Percentiles rank a stretch among this genome's conserved stretches.
Evolutionary conservation across 64 coral and sea anemone genomes (phyloP).

Genomic region (Actinia equina): DNA sequence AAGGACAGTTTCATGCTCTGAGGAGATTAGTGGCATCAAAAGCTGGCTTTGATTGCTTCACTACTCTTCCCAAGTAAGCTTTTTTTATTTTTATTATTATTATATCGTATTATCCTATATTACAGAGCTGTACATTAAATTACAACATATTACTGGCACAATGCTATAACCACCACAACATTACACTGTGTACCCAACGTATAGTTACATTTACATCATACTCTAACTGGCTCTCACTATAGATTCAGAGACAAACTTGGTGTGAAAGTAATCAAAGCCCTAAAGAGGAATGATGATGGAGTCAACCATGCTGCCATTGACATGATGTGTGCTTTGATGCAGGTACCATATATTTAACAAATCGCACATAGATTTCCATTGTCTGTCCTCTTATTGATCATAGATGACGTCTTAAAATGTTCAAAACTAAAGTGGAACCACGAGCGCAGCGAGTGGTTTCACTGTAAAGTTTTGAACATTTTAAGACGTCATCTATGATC

Average conservation of each 20-base stretch:
- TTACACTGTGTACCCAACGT: no score
- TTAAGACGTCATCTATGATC: no score
- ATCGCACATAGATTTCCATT: no score
- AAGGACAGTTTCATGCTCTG: slow-evolving; percentile 92
- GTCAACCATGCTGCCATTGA: slow-evolving; percentile 96
- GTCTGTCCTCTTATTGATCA: no score
- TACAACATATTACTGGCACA: no score
- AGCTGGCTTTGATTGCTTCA: slow-evolving; percentile 95
- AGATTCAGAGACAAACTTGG: slow-evolving; percentile 98
- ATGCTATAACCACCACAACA: no score
- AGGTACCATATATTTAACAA: slow-evolving; percentile 61
- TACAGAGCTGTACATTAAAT: not conserved
- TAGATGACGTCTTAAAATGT: no score
- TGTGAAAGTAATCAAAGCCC: slow-evolving; percentile 92
- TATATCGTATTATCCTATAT: not conserved
- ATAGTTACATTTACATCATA: no score
- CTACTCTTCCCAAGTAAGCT: slow-evolving; percentile 80
- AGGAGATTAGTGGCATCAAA: slow-evolving; percentile 96
- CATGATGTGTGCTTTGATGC: slow-evolving; percentile 98
- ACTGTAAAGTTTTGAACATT: no score
- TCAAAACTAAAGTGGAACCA: no score
- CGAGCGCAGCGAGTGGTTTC: no score
- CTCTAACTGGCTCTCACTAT: not conserved
- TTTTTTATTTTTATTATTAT: no score
- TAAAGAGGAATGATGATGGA: slow-evolving; percentile 91